Evolutionary conservation across 2,797 vertebrate genomes (phyloP).

Genomic region (Liasis olivaceus): DNA sequence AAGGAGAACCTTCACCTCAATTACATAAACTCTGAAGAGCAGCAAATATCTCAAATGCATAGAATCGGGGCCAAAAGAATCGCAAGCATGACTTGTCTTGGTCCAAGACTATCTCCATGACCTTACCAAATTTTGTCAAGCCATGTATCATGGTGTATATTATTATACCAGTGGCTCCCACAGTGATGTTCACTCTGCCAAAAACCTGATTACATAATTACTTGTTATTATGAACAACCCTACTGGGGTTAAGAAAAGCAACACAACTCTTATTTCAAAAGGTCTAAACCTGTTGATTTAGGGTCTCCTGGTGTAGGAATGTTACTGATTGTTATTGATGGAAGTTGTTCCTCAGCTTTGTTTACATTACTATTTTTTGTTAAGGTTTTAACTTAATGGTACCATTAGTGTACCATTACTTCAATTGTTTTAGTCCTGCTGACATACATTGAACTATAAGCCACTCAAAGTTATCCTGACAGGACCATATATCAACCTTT

Average conservation of each 20-base stretch:
- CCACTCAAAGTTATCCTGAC: background rate
- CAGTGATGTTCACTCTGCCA: background rate
- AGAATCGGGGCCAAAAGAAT: no score
- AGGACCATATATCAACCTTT: background rate
- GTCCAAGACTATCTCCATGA: background rate
- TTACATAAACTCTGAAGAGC: no score
- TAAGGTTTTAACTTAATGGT: background rate
- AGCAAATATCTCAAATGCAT: no score
- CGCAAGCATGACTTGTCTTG: no score
- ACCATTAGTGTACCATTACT: background rate
- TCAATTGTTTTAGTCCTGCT: no score
- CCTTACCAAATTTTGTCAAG: background rate
- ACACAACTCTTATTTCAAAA: background rate
- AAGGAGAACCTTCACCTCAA: no score
- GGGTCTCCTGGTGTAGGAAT: background rate
- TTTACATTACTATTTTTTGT: background rate
- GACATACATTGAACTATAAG: no score
- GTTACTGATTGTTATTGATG: background rate
- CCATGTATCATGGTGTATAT: background rate
- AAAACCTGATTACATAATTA: background rate
- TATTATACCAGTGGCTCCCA: background rate
- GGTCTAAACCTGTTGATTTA: background rate
- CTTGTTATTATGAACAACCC: background rate
- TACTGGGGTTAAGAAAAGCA: background rate
- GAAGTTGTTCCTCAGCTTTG: background rate